Percentiles rank a stretch among this genome's conserved stretches.
Evolutionary conservation across 1,140 invertebrate genomes (phyloP).

Genomic region (Reticulitermes speratus): DNA sequence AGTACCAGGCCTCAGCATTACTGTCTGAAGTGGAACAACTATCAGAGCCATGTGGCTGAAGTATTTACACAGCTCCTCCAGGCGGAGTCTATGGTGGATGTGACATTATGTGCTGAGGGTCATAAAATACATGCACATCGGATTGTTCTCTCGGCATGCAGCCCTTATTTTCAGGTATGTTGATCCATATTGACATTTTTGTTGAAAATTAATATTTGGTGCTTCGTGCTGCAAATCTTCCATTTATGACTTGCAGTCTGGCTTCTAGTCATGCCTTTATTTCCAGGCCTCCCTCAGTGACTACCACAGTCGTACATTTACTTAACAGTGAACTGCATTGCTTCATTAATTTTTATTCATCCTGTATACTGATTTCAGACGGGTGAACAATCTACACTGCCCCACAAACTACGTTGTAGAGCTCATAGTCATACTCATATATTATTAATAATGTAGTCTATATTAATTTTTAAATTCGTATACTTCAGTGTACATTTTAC

Average conservation of each 20-base stretch:
- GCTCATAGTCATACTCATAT: too few species aligned
- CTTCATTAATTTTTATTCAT: too few species aligned
- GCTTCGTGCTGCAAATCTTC: neutral
- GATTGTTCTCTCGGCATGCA: constrained; percentile 60
- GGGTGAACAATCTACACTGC: too few species aligned
- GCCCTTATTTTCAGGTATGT: constrained; percentile 56
- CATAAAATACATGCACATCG: constrained; percentile 55
- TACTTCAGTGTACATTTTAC: too few species aligned
- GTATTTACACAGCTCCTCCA: constrained; percentile 50
- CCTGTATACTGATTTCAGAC: too few species aligned
- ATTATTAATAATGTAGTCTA: too few species aligned
- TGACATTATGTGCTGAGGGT: constrained; percentile 53
- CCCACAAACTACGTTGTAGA: too few species aligned
- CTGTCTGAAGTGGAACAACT: constrained; percentile 60
- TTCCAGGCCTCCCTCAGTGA: neutral
- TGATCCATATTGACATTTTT: neutral
- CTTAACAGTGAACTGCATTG: too few species aligned
- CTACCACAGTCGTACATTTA: neutral
- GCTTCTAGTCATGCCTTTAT: neutral
- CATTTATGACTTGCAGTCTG: neutral
- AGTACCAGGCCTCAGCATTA: constrained; percentile 39
- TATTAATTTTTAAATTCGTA: too few species aligned
- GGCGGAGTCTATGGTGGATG: constrained; percentile 55
- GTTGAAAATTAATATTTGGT: neutral
- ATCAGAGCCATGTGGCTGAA: constrained; percentile 52